Percentiles rank a stretch among this genome's conserved stretches.
Evolutionary conservation across 2,797 vertebrate genomes (phyloP).

Genomic region (Halcyon badia): DNA sequence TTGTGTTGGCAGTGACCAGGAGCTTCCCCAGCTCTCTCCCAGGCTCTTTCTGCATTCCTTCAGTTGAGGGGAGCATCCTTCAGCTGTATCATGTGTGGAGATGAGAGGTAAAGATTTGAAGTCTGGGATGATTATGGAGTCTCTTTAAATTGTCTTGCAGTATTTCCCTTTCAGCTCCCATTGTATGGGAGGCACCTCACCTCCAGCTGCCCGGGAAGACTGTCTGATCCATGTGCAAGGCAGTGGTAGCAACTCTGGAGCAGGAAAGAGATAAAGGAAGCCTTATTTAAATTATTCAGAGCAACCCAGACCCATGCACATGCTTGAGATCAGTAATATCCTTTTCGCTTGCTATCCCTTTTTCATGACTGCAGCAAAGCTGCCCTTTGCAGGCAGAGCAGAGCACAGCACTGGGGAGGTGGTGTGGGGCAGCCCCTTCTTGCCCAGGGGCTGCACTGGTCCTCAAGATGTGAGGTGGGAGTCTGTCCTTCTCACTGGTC

Average conservation of each 20-base stretch:
- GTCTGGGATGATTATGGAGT: conserved; percentile 11
- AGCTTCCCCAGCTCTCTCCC: neutral
- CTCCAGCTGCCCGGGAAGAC: neutral
- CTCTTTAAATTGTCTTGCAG: conserved; percentile 18
- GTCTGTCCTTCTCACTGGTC: neutral
- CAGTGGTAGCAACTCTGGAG: neutral
- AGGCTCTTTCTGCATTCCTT: neutral
- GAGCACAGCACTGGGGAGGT: neutral
- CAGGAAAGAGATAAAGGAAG: conserved; percentile 33
- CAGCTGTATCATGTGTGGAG: neutral
- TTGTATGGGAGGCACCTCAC: neutral
- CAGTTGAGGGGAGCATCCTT: neutral
- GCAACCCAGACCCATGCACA: neutral
- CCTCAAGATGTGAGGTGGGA: rapidly evolving
- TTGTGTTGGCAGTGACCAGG: neutral
- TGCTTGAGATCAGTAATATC: neutral
- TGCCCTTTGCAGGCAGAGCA: neutral
- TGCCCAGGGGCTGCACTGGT: neutral
- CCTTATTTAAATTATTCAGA: conserved; percentile 45
- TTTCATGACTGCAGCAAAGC: rapidly evolving
- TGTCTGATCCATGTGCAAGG: neutral
- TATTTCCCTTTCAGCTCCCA: neutral
- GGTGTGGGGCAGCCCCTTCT: rapidly evolving
- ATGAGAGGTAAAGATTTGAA: neutral
- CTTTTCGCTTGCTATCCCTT: rapidly evolving